Base-by-base conservation (phyloP, 2,888 invertebrate species). In the Sarcophaga variegata region DNA sequence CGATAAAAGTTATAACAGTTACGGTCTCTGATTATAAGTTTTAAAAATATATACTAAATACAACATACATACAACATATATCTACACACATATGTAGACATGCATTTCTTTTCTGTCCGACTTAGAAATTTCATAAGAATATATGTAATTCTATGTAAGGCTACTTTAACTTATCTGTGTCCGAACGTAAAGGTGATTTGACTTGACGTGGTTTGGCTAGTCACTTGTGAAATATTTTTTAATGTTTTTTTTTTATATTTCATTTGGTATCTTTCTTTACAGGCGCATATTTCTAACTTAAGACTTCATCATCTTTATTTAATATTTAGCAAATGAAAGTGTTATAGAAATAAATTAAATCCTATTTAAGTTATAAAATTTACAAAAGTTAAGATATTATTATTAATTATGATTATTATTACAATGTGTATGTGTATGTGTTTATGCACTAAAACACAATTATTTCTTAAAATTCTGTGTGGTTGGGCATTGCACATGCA, bases 211-310 rank as follows among this genome's bases (percentile, higher is more conserved):
- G 37, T 37, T 37, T 37, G 37, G 37, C 8, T 37, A 8, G 37
- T 37, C 37, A 37, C 8, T 37, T 37, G 37, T 8, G 37, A 37
- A 1, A 37, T 37, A 10, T 10, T 37, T 37, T 37, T 37, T 37
- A 37, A 37, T 37, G 2, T 37, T 37, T 10, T 4, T 49, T 17
- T 54, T 54, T 54, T 17, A 54, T 54, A 37, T 37, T 37, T 37
- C 70, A 83, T 80, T 47, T 75, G 75, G 17, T 27, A 70, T 12
- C 20, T 64, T 88, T 63, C 69, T 83, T 89, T 89, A 37, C 90
- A 92, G 92, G 85, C 91, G 90, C 88, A 90, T 92, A 90, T 92
- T 92, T 89, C 90, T 92, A 89, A 92, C 92, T 89, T 92, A 92
- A 92, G 91, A 88, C 90, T 89, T 88, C 72, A 66, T 87, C 82